Evolutionary conservation across 2,888 invertebrate genomes (phyloP).

Genomic region (Matsumyia berberina): DNA sequence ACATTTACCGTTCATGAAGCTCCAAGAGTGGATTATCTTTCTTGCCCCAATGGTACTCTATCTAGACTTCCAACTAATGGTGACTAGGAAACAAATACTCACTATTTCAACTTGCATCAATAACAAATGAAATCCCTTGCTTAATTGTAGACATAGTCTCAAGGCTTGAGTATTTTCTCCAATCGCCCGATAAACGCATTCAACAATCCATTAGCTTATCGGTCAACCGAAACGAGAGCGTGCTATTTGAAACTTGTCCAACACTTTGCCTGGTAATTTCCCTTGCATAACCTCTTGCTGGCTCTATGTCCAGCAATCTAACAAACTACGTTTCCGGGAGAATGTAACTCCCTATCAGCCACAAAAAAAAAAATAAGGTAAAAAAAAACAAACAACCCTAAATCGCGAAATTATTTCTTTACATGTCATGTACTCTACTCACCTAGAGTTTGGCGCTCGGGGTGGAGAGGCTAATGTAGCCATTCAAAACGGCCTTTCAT

Average conservation of each 20-base stretch:
- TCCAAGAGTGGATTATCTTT: no score
- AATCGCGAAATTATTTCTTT: constrained; percentile 48
- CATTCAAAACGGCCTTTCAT: constrained; percentile 65
- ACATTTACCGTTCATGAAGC: no score
- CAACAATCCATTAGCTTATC: constrained; percentile 51
- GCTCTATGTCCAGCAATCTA: constrained; percentile 9
- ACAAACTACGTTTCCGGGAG: constrained; percentile 17
- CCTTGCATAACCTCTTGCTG: constrained; percentile 6
- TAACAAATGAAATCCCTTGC: no score
- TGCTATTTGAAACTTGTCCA: constrained; percentile 47
- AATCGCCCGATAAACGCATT: constrained; percentile 13
- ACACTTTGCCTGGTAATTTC: constrained; percentile 45
- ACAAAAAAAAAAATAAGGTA: constrained; percentile 27
- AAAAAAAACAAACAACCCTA: constrained; percentile 36
- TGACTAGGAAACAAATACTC: no score
- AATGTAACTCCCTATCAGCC: constrained; percentile 25
- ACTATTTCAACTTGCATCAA: no score
- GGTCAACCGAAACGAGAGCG: constrained; percentile 43
- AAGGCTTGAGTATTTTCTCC: no score
- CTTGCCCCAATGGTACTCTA: no score
- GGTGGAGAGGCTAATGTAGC: constrained; percentile 23
- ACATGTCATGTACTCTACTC: constrained; percentile 55
- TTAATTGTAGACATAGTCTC: no score
- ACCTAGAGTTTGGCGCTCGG: neutral
- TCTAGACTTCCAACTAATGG: no score